These are phyloP conservation scores for Epizoanthus ramosus DNA, from an alignment of 92 coral and sea anemone species.

Conservation along the genomic window DNA sequence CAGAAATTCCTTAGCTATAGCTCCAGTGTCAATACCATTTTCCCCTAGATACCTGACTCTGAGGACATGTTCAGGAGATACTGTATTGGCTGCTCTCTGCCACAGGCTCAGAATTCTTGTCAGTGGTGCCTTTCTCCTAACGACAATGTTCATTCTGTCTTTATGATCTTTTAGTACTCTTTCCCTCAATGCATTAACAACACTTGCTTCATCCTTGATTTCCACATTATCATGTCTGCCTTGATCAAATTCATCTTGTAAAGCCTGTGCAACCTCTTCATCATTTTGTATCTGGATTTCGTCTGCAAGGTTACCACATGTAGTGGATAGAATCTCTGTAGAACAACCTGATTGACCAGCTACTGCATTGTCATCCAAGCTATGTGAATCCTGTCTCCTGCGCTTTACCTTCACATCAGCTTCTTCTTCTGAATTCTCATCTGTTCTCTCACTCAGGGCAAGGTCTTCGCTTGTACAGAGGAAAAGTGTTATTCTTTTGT, in stretches of 20 bases:
- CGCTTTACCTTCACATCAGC: too few species aligned
- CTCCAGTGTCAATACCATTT: slow-evolving; percentile 67
- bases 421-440: too few species aligned
- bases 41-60: slow-evolving; percentile 69
- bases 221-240: background rate
- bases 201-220: slow-evolving; percentile 10
- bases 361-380: too few species aligned
- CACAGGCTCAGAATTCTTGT: slow-evolving; percentile 60
- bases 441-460: too few species aligned
- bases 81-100: slow-evolving; percentile 57
- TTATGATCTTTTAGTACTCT: slow-evolving; percentile 34
- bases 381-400: too few species aligned
- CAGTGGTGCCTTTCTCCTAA: slow-evolving; percentile 59
- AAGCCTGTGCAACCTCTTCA: too few species aligned
- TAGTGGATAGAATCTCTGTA: too few species aligned
- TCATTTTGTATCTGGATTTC: too few species aligned
- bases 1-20: slow-evolving; percentile 65
- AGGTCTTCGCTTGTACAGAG: too few species aligned
- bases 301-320: too few species aligned
- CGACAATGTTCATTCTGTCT: slow-evolving; percentile 48
- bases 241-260: background rate
- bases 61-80: slow-evolving; percentile 46
- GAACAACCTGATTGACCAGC: too few species aligned
- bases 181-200: slow-evolving; percentile 21
- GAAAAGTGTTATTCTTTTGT: background rate